These are phyloP conservation scores for Progne subis DNA, from an alignment of 2,113 vertebrate genomes.

Conservation along the genomic window DNA sequence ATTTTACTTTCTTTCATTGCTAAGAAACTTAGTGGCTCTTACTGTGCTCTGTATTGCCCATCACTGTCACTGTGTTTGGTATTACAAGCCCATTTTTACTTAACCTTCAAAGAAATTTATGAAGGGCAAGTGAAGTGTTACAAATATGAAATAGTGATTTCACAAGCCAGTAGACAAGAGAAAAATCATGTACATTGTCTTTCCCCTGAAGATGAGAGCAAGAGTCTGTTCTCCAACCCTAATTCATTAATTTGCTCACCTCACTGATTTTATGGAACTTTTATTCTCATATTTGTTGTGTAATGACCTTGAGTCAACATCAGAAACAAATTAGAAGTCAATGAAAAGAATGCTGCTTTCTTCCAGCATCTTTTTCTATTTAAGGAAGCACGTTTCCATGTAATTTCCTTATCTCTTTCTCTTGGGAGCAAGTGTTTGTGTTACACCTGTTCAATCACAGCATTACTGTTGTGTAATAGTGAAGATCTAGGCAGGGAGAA, in stretches of 20 bases:
- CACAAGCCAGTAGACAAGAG: background rate
- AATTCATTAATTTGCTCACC: background rate
- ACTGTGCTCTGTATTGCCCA: background rate
- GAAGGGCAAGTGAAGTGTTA: background rate
- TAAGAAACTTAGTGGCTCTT: background rate
- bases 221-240: background rate
- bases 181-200: background rate
- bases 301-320: background rate
- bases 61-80: background rate
- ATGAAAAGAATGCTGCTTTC: background rate
- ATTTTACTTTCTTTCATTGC: background rate
- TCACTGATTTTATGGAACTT: background rate
- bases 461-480: background rate
- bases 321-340: background rate
- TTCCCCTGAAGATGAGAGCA: background rate
- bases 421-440: background rate
- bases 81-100: background rate
- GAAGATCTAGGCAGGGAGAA: background rate
- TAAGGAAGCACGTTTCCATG: background rate
- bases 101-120: constrained; percentile 9
- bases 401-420: background rate
- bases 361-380: background rate
- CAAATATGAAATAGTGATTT: background rate
- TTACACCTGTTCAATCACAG: background rate
- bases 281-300: background rate